These are phyloP conservation scores for Tinea trinotella DNA, from an alignment of 2,888 invertebrate genomes.

Conservation along the genomic window DNA sequence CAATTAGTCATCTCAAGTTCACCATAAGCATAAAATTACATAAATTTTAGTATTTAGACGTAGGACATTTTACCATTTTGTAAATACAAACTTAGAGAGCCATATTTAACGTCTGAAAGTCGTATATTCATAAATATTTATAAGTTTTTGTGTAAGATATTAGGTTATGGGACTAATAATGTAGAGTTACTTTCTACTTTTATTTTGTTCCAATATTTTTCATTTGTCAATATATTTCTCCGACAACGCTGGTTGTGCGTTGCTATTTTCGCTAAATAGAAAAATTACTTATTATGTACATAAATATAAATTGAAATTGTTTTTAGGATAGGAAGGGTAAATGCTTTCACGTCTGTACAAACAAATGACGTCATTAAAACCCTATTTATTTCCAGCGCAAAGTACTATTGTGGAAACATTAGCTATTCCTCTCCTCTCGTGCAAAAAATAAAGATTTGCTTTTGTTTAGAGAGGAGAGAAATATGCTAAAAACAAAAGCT, in stretches of 20 bases:
- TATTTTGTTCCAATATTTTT: too few species aligned
- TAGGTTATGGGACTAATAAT: slow-evolving; percentile 1
- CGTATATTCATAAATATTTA: slow-evolving; percentile 8
- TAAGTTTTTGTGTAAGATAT: slow-evolving; percentile 9
- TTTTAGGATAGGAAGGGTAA: slow-evolving; percentile 1
- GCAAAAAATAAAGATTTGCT: slow-evolving; percentile 24
- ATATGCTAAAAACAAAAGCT: slow-evolving; percentile 27
- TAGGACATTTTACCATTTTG: slow-evolving; percentile 10
- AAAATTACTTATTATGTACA: too few species aligned
- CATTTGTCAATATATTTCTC: too few species aligned
- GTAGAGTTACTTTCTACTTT: neutral
- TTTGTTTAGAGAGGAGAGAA: slow-evolving; percentile 31
- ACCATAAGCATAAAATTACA: slow-evolving; percentile 10
- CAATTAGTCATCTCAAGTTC: slow-evolving; percentile 9
- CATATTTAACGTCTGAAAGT: slow-evolving; percentile 3
- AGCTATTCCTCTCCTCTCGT: slow-evolving; percentile 15
- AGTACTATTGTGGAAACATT: slow-evolving; percentile 17
- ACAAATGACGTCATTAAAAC: slow-evolving; percentile 19
- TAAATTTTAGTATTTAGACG: slow-evolving; percentile 9
- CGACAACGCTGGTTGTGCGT: too few species aligned
- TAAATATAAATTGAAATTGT: neutral
- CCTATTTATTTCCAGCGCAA: slow-evolving; percentile 16
- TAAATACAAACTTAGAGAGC: neutral
- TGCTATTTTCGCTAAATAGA: neutral
- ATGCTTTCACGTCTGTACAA: slow-evolving; percentile 7